phyloP scores from a whole-genome alignment of 2,113 vertebrate genomes.

The Tupaia tana region DNA sequence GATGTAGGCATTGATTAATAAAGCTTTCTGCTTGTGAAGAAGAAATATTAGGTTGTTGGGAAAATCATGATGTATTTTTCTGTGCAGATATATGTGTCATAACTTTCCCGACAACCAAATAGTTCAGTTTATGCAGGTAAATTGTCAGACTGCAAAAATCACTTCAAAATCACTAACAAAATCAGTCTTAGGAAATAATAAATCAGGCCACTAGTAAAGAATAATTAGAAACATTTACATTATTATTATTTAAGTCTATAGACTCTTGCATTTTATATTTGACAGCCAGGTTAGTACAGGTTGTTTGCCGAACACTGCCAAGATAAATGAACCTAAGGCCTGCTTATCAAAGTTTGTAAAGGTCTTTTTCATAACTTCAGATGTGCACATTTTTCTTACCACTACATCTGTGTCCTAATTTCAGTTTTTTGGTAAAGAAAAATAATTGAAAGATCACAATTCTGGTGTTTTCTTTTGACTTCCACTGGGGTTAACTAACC shows the following conservation, averaged over 20 bases:
- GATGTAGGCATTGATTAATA: conserved; percentile 45
- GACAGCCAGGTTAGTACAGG: neutral
- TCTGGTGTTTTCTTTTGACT: conserved; percentile 49
- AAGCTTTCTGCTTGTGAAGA: neutral
- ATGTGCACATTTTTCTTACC: conserved; percentile 48
- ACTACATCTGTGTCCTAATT: conserved; percentile 40
- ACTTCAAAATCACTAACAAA: neutral
- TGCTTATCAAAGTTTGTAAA: neutral
- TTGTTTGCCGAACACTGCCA: conserved; percentile 13
- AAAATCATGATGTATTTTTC: too few species aligned
- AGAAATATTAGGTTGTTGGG: neutral
- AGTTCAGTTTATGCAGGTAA: neutral
- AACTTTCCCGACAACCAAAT: too few species aligned
- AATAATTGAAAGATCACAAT: conserved; percentile 39
- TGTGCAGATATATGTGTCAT: too few species aligned
- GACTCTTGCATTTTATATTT: conserved; percentile 39
- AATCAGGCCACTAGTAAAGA: neutral
- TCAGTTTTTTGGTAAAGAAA: conserved; percentile 51
- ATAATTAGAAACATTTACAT: neutral
- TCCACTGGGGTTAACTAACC: conserved; percentile 43
- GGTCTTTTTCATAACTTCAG: conserved; percentile 8
- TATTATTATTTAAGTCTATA: conserved; percentile 16
- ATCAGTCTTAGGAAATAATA: conserved; percentile 6
- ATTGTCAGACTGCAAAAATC: conserved; percentile 20
- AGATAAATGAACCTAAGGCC: neutral